Conservation (phyloP, 2,888 invertebrate species). For the Rambutsinella grinnellia region DNA sequence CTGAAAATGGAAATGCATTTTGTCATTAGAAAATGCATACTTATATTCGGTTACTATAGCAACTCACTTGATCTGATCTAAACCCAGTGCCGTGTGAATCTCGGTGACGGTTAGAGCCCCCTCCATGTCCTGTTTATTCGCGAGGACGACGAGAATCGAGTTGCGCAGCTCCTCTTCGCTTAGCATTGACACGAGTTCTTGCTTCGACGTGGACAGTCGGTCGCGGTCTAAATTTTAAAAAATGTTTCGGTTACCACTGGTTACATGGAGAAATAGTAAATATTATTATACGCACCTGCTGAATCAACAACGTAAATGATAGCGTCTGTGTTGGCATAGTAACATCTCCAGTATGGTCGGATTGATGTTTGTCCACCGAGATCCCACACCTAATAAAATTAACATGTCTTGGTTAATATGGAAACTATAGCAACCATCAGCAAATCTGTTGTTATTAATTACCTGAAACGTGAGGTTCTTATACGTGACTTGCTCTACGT, state of each 20-base stretch:
- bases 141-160: conserved; percentile 95
- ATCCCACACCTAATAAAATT: conserved; percentile 49
- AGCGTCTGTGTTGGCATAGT: conserved; percentile 99
- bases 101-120: conserved; percentile 97
- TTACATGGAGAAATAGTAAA: too few species aligned
- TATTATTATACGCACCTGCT: too few species aligned
- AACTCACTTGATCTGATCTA: conserved; percentile 74
- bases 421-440: neutral
- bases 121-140: conserved; percentile 94
- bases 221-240: too few species aligned
- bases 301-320: conserved; percentile 99
- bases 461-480: conserved; percentile 99
- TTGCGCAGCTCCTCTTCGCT: conserved; percentile 98
- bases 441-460: neutral
- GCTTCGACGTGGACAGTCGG: conserved; percentile 98
- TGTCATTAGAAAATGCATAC: neutral
- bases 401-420: neutral
- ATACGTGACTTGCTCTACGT: conserved; percentile 99
- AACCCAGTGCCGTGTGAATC: conserved; percentile 92
- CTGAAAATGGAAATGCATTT: conserved; percentile 71
- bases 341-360: conserved; percentile 99
- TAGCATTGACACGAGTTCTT: conserved; percentile 79
- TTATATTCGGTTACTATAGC: neutral
- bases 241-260: too few species aligned
- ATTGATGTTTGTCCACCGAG: conserved; percentile 54